Evolutionary conservation across 2,797 vertebrate species (phyloP).

Genomic region (Rhabdomys pumilio): DNA sequence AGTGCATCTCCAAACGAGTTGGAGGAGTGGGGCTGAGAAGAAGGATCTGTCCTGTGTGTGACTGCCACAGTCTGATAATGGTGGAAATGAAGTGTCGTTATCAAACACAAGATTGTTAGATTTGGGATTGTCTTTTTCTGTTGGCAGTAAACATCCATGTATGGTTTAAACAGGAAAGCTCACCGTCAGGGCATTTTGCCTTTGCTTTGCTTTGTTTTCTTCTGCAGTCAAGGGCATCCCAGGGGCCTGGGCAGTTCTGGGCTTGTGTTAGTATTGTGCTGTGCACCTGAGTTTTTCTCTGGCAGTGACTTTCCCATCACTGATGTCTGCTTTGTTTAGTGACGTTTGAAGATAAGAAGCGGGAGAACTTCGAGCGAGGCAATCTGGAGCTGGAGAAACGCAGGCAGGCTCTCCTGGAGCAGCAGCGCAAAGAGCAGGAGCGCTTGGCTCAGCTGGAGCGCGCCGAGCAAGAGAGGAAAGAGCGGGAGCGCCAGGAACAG

Average conservation of each 20-base stretch:
- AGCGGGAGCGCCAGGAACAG: slow-evolving; percentile 96
- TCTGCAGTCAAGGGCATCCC: not conserved
- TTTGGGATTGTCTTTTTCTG: slow-evolving; percentile 20
- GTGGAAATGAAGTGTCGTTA: not conserved
- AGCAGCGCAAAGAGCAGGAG: slow-evolving; percentile 98
- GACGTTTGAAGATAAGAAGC: slow-evolving; percentile 98
- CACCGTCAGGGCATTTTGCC: slow-evolving; percentile 33
- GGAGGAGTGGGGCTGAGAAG: not conserved
- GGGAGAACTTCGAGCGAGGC: slow-evolving; percentile 98
- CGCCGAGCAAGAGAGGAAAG: slow-evolving; percentile 96
- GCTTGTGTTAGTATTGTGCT: not conserved
- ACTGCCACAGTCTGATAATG: not conserved
- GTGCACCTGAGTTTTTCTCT: not conserved
- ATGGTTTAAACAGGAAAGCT: slow-evolving; percentile 4
- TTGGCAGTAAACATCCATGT: slow-evolving; percentile 6
- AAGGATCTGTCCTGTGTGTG: not conserved
- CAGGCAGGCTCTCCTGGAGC: slow-evolving; percentile 96
- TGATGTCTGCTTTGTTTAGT: slow-evolving; percentile 88
- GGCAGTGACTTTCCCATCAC: not conserved
- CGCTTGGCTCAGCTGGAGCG: slow-evolving; percentile 95
- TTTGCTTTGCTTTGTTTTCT: not conserved
- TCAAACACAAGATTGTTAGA: not conserved
- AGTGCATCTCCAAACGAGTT: not conserved
- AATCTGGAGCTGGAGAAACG: slow-evolving; percentile 98
- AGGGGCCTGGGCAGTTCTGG: not conserved